Percentiles rank a stretch among this genome's conserved stretches.
Conservation (phyloP, 2,888 invertebrate species). For the Drosophila mimetica region DNA sequence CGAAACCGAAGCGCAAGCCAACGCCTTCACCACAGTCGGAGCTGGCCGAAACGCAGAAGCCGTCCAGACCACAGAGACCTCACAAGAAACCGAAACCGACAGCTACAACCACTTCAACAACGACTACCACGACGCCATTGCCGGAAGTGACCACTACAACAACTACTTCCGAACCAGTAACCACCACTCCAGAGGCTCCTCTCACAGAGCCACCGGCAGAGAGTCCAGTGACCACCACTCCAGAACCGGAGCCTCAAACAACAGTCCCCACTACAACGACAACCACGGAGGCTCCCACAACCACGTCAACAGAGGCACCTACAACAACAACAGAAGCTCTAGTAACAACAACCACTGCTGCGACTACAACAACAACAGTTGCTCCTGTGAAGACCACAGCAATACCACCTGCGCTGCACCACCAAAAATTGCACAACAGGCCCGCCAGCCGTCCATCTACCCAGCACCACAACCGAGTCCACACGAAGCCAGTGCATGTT, state of each 20-base stretch:
- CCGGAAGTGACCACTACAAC: slow-evolving; percentile 11
- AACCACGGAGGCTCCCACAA: slow-evolving; percentile 39
- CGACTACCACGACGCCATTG: slow-evolving; percentile 25
- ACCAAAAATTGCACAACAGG: slow-evolving; percentile 53
- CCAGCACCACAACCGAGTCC: slow-evolving; percentile 52
- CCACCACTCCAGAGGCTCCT: slow-evolving; percentile 11
- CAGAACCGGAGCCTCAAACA: slow-evolving; percentile 20
- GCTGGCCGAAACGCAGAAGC: slow-evolving; percentile 37
- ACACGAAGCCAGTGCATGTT: slow-evolving; percentile 55
- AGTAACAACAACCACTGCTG: slow-evolving; percentile 12
- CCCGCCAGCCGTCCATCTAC: slow-evolving; percentile 42
- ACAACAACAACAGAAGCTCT: slow-evolving; percentile 14
- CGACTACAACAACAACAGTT: slow-evolving; percentile 16
- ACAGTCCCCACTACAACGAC: slow-evolving; percentile 40
- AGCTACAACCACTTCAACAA: slow-evolving; percentile 26
- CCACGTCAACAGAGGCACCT: slow-evolving; percentile 44
- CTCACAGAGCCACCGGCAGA: slow-evolving; percentile 24
- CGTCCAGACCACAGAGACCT: slow-evolving; percentile 49
- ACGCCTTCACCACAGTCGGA: slow-evolving; percentile 58
- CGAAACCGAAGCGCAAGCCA: slow-evolving; percentile 55
- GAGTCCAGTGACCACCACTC: slow-evolving; percentile 15
- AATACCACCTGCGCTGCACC: slow-evolving; percentile 49
- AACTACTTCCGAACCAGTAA: slow-evolving; percentile 4
- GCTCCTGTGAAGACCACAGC: slow-evolving; percentile 42
- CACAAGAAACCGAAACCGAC: slow-evolving; percentile 56